A percentile compares a stretch with the other conserved stretches of the same genome.
phyloP scores from a whole-genome alignment of 2,113 vertebrate genomes.

The Atractosteus spatula region DNA sequence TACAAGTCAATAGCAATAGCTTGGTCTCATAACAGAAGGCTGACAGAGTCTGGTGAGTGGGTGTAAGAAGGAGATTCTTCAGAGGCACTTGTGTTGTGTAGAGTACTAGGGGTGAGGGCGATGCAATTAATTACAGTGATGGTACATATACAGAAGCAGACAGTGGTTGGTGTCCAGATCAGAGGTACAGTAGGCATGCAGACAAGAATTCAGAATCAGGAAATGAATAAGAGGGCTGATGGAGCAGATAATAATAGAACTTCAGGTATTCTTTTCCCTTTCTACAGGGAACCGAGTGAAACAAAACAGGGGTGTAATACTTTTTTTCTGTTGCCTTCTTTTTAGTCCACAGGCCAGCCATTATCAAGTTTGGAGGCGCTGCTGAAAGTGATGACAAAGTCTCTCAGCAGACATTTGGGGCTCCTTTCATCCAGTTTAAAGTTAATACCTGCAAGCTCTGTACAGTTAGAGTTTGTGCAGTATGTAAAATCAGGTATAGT shows the following conservation, averaged over 20 bases:
- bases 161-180: background rate
- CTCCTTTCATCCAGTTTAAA: too few species aligned
- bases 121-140: background rate
- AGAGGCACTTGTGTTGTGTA: background rate
- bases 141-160: constrained; percentile 1
- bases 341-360: too few species aligned
- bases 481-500: too few species aligned
- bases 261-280: too few species aligned
- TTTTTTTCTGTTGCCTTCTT: too few species aligned
- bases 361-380: too few species aligned
- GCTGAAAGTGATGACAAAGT: background rate
- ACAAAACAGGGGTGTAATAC: too few species aligned
- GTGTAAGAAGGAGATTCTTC: background rate
- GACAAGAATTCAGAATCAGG: background rate
- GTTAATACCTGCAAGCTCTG: too few species aligned
- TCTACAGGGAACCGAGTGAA: too few species aligned
- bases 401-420: background rate
- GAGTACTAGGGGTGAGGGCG: background rate
- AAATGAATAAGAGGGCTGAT: background rate
- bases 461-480: too few species aligned
- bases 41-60: background rate
- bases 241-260: background rate
- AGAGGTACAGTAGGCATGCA: background rate
- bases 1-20: too few species aligned
- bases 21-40: background rate